These are phyloP conservation scores for Lasius fuliginosus DNA, from an alignment of 2,888 invertebrate species.

Conservation along the genomic window DNA sequence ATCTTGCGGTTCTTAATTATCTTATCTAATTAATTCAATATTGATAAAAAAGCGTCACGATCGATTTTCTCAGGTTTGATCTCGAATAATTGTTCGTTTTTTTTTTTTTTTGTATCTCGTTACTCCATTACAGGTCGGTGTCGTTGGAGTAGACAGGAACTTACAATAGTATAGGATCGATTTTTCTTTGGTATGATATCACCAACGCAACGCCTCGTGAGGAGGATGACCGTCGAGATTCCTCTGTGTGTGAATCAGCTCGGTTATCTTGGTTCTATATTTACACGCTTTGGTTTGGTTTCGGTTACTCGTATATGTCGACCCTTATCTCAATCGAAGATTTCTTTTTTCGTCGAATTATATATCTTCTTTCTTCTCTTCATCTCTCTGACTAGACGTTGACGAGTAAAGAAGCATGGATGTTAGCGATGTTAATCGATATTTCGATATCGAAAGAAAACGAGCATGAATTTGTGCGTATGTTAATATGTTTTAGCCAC, in stretches of 20 bases:
- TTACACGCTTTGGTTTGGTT: constrained; percentile 56
- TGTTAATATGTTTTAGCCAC: constrained; percentile 72
- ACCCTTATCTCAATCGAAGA: constrained; percentile 61
- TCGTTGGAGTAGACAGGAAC: background rate
- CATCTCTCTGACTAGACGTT: constrained; percentile 72
- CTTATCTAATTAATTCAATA: constrained; percentile 16
- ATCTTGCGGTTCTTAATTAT: background rate
- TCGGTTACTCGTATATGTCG: constrained; percentile 52
- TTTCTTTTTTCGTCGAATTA: constrained; percentile 47
- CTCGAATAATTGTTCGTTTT: background rate
- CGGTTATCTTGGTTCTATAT: constrained; percentile 62
- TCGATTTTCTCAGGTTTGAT: background rate
- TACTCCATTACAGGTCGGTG: background rate
- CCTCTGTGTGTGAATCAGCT: constrained; percentile 45
- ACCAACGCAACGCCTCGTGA: background rate
- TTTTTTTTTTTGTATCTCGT: background rate
- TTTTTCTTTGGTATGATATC: constrained; percentile 39
- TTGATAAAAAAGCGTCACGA: background rate
- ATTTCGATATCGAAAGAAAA: constrained; percentile 9
- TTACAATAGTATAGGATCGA: constrained; percentile 8
- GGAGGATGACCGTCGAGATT: constrained; percentile 20
- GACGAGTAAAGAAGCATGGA: constrained; percentile 11
- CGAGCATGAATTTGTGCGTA: constrained; percentile 61
- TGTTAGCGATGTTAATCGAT: constrained; percentile 20
- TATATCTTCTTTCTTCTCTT: constrained; percentile 12